Evolutionary conservation across 2,888 invertebrate species (phyloP), one percentile per base, ranked within the genome.

Genomic region (Sminthurides aquaticus): DNA sequence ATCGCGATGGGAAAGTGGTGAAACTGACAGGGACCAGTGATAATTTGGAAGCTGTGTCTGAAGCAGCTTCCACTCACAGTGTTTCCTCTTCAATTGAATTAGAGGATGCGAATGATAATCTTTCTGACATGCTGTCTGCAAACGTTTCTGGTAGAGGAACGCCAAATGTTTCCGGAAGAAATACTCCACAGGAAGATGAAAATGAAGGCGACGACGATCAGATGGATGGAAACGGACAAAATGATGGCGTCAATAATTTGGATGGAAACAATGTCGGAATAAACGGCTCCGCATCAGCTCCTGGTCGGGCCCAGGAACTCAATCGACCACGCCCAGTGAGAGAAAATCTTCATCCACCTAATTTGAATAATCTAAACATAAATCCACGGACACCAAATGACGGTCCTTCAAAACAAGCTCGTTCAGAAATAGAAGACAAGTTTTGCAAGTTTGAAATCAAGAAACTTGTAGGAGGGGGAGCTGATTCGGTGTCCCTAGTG

Each of bases 391-490:
- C 28, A 20, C 67, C 66, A 25, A 64, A 69, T 25, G 67, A 66
- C 8, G 65, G 67, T 34, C 69, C 71, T 22, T 67, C 69, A 1
- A 73, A 73, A 52, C 90, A 91, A 79, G 90, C 91, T 29, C 84
- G 94, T 2, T 94, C 93, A 65, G 97, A 98, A 76, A 93, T 98
- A 66, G 96, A 97, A 75, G 98, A 98, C 75, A 94, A 96, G 78
- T 98, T 98, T 82, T 96, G 97, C 78, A 96, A 97, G 80, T 98
- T 98, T 79, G 96, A 96, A 78, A 91, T 98, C 43, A 93, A 90
- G 79, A 83, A 83, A 63, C 76, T 83, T 48, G 81, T 83, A 69
- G 82, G 82, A 79, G 91, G 90, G 1, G 91, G 90, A 1, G 97
- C 97, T 79, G 98, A 98, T 80, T 95, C 95, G 0, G 89, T 95